These are phyloP conservation scores for Ypsolopha sequella DNA, from an alignment of 2,888 invertebrate genomes.

Conservation along the genomic window DNA sequence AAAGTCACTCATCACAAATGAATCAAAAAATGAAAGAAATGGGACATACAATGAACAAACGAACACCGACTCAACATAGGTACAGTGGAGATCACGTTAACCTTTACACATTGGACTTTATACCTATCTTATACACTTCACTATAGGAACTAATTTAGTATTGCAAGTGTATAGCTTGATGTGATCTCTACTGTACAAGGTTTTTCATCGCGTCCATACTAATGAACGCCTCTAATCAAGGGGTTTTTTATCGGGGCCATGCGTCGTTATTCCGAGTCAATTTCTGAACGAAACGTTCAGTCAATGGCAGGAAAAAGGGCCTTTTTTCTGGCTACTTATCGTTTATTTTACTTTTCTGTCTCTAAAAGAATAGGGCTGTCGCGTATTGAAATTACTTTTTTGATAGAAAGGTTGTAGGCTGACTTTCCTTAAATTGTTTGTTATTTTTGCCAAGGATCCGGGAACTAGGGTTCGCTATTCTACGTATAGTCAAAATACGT, in stretches of 20 bases:
- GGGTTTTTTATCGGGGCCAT: constrained; percentile 10
- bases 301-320: neutral
- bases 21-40: no score
- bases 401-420: no score
- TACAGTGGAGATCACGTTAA: no score
- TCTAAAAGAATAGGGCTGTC: neutral
- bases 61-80: neutral
- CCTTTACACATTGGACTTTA: no score
- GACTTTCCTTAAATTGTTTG: no score
- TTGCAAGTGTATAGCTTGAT: no score
- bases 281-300: constrained; percentile 3
- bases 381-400: neutral
- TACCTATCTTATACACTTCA: no score
- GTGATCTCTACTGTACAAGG: neutral
- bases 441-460: no score
- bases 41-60: neutral
- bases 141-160: no score
- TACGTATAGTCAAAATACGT: no score
- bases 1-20: no score
- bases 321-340: constrained; percentile 7
- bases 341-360: constrained; percentile 3
- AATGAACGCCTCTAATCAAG: constrained; percentile 15
- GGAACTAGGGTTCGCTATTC: no score
- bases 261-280: constrained; percentile 12
- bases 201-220: constrained; percentile 10